Conservation (phyloP, 2,797 vertebrate genomes). For the Sebastes reedi region DNA sequence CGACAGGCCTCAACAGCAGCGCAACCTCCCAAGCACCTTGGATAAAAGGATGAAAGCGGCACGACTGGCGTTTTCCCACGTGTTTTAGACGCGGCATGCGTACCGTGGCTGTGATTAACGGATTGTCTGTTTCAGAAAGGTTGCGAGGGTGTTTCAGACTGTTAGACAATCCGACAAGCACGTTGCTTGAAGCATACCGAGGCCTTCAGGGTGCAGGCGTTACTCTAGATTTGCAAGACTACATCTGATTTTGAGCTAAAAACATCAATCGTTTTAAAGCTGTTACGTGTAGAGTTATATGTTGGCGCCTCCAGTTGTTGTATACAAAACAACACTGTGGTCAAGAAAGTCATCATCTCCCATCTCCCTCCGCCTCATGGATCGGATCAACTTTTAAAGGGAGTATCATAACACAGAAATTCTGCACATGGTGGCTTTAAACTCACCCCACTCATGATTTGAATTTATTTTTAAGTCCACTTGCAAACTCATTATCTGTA, state of each 20-base stretch:
- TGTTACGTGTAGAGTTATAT: neutral
- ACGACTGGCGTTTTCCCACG: too few relatives aligned
- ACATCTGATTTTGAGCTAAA: neutral
- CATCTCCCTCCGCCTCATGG: too few relatives aligned
- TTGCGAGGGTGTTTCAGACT: neutral
- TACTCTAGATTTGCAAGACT: neutral
- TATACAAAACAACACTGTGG: neutral
- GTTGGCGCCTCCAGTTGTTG: neutral
- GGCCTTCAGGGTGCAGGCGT: neutral
- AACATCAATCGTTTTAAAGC: neutral
- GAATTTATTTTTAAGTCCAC: neutral
- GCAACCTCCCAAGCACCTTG: rapidly evolving
- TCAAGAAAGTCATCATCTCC: neutral
- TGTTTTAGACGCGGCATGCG: too few relatives aligned
- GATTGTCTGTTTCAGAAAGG: too few relatives aligned
- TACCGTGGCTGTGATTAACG: neutral
- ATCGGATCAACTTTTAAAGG: neutral
- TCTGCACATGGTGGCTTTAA: neutral
- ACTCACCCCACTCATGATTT: neutral
- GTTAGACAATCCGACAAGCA: neutral
- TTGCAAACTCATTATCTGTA: neutral
- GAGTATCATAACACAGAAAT: neutral
- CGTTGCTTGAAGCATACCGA: neutral
- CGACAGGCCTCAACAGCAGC: rapidly evolving
- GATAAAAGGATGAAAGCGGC: too few relatives aligned